A percentile compares a stretch with the other conserved stretches of the same genome.
phyloP scores from a whole-genome alignment of 1,140 invertebrate genomes.

The Anastatus disparis region DNA sequence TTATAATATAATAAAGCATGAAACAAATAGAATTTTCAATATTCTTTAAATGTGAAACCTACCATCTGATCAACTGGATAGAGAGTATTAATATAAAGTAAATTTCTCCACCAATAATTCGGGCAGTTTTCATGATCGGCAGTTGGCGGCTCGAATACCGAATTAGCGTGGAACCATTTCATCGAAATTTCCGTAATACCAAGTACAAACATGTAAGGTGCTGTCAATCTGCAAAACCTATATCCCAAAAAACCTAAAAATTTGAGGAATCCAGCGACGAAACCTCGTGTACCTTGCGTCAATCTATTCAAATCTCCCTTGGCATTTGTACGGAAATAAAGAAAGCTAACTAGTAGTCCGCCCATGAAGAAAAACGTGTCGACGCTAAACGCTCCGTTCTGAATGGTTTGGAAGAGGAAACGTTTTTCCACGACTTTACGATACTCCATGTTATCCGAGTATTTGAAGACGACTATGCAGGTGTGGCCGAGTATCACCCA shows the following conservation, averaged over 20 bases:
- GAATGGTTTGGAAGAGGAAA: constrained; percentile 84
- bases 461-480: constrained; percentile 85
- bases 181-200: constrained; percentile 82
- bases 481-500: constrained; percentile 95
- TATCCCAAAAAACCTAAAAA: constrained; percentile 84
- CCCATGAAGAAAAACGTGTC: constrained; percentile 93
- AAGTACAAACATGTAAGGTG: constrained; percentile 85
- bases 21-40: too few relatives aligned
- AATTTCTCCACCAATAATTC: constrained; percentile 87
- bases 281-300: constrained; percentile 76
- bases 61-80: constrained; percentile 90
- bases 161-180: constrained; percentile 84
- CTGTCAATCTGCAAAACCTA: constrained; percentile 81
- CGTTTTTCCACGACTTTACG: constrained; percentile 81
- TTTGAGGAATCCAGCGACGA: constrained; percentile 77
- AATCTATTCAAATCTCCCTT: constrained; percentile 81
- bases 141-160: constrained; percentile 83
- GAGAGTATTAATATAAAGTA: constrained; percentile 85
- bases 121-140: constrained; percentile 83
- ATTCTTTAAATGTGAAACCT: constrained; percentile 54
- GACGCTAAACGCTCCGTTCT: constrained; percentile 89
- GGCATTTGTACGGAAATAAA: constrained; percentile 85
- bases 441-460: constrained; percentile 85
- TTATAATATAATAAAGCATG: too few relatives aligned
- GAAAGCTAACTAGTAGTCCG: constrained; percentile 82